phyloP scores from a whole-genome alignment of 2,113 vertebrate species.

The Cairina moschata region DNA sequence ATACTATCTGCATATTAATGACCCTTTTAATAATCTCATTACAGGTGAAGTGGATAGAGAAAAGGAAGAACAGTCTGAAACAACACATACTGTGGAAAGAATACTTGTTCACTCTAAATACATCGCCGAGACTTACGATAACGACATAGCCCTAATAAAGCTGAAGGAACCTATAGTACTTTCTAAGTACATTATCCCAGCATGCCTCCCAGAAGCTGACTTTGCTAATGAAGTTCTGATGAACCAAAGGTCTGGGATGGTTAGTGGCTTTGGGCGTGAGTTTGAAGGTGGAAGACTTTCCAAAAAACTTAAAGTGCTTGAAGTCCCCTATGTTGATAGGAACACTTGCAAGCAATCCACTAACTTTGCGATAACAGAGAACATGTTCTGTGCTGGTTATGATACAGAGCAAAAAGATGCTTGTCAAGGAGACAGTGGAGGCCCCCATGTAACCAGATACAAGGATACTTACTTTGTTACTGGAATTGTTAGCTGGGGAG shows the following conservation, averaged over 20 bases:
- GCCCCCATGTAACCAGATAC: conserved; percentile 90
- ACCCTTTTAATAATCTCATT: neutral
- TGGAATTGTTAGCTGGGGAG: conserved; percentile 95
- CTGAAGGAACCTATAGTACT: conserved; percentile 82
- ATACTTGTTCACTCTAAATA: conserved; percentile 80
- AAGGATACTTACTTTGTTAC: conserved; percentile 86
- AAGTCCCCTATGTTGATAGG: conserved; percentile 86
- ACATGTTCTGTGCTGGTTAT: conserved; percentile 97
- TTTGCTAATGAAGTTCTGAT: conserved; percentile 91
- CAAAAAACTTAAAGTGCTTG: conserved; percentile 80
- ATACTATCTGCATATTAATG: neutral
- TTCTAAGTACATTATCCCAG: conserved; percentile 81
- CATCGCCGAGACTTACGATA: conserved; percentile 75
- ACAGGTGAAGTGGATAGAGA: conserved; percentile 87
- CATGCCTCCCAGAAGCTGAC: conserved; percentile 85
- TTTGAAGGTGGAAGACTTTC: conserved; percentile 77
- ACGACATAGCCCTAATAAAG: conserved; percentile 91
- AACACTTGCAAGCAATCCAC: conserved; percentile 86
- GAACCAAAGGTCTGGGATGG: conserved; percentile 74
- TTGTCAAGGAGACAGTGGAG: conserved; percentile 94
- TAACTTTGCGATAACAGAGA: conserved; percentile 75
- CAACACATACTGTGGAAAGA: conserved; percentile 66
- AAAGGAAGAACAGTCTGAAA: conserved; percentile 73
- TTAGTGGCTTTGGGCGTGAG: conserved; percentile 91
- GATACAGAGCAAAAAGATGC: conserved; percentile 81